These are phyloP conservation scores for Pogonus chalceus DNA, from an alignment of 1,140 invertebrate species.

Conservation along the genomic window DNA sequence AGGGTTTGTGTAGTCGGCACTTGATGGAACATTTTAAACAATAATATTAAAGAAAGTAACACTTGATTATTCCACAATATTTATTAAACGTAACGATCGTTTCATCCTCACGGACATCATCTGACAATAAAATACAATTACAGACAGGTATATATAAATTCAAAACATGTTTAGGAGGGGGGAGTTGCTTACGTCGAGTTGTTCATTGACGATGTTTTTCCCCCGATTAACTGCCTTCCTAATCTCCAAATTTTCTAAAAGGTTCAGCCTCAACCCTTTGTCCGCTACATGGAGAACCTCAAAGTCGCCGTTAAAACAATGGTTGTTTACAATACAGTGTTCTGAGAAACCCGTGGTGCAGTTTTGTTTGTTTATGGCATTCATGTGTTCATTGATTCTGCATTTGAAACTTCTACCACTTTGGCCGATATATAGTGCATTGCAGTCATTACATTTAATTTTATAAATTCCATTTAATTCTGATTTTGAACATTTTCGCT, in stretches of 20 bases:
- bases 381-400: background rate
- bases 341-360: background rate
- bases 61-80: too few species aligned
- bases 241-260: background rate
- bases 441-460: background rate
- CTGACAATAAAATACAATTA: too few species aligned
- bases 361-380: background rate
- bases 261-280: background rate
- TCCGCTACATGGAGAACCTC: background rate
- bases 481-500: background rate
- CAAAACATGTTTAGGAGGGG: background rate
- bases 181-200: background rate
- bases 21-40: too few species aligned
- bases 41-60: too few species aligned
- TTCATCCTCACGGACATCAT: too few species aligned
- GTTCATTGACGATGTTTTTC: background rate
- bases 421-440: background rate
- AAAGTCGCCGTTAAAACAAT: background rate
- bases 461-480: background rate
- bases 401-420: background rate
- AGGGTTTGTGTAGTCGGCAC: too few species aligned
- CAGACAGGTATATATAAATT: too few species aligned
- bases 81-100: too few species aligned
- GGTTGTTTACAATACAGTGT: background rate
- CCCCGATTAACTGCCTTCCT: background rate